These are phyloP conservation scores for Conchocele bisecta DNA, from an alignment of 2,888 invertebrate genomes.

Conservation along the genomic window DNA sequence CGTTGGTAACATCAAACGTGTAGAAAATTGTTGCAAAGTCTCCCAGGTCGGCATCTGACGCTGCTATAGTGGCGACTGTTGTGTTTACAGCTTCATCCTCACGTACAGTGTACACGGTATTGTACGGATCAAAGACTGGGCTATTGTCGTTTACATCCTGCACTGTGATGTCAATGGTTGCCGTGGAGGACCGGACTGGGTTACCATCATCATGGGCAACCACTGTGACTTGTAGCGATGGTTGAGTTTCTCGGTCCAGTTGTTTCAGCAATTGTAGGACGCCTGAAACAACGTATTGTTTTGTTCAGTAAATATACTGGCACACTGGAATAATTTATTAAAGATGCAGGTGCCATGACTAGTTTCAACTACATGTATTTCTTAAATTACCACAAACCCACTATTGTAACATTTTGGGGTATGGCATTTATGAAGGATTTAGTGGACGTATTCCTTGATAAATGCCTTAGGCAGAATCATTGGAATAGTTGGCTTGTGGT, in stretches of 20 bases:
- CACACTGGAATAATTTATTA: too few species aligned
- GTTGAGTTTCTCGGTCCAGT: conserved; percentile 84
- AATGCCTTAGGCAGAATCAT: too few species aligned
- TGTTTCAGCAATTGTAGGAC: conserved; percentile 83
- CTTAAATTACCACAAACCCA: too few species aligned
- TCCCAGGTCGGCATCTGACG: conserved; percentile 87
- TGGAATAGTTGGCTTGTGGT: too few species aligned
- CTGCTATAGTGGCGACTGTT: conserved; percentile 87
- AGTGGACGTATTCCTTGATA: too few species aligned
- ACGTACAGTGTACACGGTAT: conserved; percentile 42
- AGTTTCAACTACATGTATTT: too few species aligned
- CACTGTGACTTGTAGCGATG: conserved; percentile 64
- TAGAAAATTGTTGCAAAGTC: conserved; percentile 88
- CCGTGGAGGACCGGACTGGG: conserved; percentile 79
- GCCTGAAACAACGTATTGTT: conserved; percentile 67
- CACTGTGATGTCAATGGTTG: conserved; percentile 88
- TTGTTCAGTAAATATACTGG: too few species aligned
- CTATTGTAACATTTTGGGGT: too few species aligned
- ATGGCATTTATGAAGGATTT: too few species aligned
- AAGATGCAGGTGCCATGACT: too few species aligned
- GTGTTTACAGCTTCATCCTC: conserved; percentile 69
- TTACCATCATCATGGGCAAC: conserved; percentile 73
- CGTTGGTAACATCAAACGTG: conserved; percentile 86
- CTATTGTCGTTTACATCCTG: conserved; percentile 91
- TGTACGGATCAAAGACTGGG: conserved; percentile 85